Evolutionary conservation across 2,797 vertebrate genomes (phyloP), one percentile per base, ranked within the genome.

Genomic region (Lutjanus argentimaculatus): DNA sequence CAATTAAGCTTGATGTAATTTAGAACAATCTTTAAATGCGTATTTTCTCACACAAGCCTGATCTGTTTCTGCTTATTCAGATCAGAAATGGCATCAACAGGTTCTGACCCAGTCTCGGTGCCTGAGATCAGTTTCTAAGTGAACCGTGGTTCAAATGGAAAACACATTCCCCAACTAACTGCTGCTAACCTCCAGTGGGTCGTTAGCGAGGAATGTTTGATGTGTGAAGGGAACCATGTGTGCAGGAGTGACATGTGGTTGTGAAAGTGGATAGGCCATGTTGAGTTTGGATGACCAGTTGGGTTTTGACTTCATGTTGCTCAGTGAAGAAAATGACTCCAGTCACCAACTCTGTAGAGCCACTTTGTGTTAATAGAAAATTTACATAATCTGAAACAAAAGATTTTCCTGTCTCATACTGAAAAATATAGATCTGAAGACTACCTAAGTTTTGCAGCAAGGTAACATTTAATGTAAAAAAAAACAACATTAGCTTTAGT

Each of bases 151-250:
- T 82, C 67, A 88, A 90, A 93, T 88, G 84, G 87, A 79, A 93
- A 93, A 91, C 91, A 92, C 86, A 93, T 91, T 93, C 61, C 62
- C 62, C 8, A 17, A 77, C 67, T 80, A 68, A 81, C 65, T 76
- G 81, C 69, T 73, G 84, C 85, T 84, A 92, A 89, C 87, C 94
- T 91, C 88, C 77, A 90, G 89, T 83, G 91, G 78, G 86, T 88
- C 74, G 79, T 92, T 91, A 89, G 83, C 15, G 8, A 88, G 85
- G 85, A 92, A 89, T 90, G 90, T 79, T 86, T 67, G 65, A 86
- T 52, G 78, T 77, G 90, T 87, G 88, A 93, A 76, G 73, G 73
- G 85, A 93, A 88, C 83, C 92, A 91, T 93, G 85, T 91, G 91
- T 91, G 89, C 76, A 49, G 22, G 56, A 68, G 79, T 86, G 86